Base-by-base conservation (phyloP, 2,113 vertebrate genomes). In the Sardina pilchardus region DNA sequence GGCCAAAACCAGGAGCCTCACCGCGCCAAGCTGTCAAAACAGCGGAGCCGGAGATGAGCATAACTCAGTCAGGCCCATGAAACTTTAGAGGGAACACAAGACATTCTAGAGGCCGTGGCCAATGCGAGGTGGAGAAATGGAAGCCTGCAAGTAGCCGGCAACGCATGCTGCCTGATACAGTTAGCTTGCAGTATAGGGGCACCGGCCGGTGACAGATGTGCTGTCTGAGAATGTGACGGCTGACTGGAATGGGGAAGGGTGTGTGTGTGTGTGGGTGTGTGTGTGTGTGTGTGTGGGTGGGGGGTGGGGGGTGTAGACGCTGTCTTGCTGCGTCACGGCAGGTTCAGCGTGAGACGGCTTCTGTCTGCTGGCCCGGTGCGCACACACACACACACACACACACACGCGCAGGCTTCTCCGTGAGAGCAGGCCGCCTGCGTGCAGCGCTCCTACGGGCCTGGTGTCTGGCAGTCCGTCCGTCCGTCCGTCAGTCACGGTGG, bases 191-290 rank as follows among this genome's bases (percentile, higher is more conserved):
- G 85, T n/a, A n/a, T n/a, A 34, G 71, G 34, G 71, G 71, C 10
- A 87, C 84, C 50, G 82, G 50, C 80, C 26, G 82, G 87, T 88
- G 91, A 93, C 92, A 92, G 92, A 93, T 93, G 92, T 92, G 89
- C 86, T 86, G 89, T 93, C 92, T 89, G 87, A 83, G 90, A 89
- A 90, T 83, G 91, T 91, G 92, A 93, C 88, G 56, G 84, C 34
- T 36, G 42, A 85, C 2, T 36, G 34, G 84, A 75, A n/a, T 44
- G 42, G 81, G 6, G 78, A 47, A 10, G 44, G 47, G n/a, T n/a
- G n/a, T n/a, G n/a, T n/a, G n/a, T n/a, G n/a, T n/a, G n/a, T n/a
- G n/a, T n/a, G n/a, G n/a, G n/a, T n/a, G n/a, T n/a, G n/a, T n/a
- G n/a, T n/a, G n/a, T n/a, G n/a, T n/a, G n/a, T n/a, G n/a, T n/a